Base-by-base conservation (phyloP, 2,113 vertebrate genomes). In the Embiotoca jacksoni region DNA sequence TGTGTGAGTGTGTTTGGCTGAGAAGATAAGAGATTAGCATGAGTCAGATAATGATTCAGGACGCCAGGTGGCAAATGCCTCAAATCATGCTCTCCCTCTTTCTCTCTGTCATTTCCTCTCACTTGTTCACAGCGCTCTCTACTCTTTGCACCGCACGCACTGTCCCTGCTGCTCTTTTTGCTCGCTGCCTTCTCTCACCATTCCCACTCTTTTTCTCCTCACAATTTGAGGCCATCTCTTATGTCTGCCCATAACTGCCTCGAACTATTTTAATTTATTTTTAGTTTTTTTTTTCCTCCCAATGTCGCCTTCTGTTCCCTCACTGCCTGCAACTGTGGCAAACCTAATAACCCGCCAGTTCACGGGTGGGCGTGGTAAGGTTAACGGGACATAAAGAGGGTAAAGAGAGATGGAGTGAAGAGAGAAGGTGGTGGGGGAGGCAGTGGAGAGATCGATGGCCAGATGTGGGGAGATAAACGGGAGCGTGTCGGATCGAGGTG, bases 1-100 rank as follows among this genome's bases (percentile, higher is more conserved):
- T 56, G 31, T 35, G 32, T 72, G 55, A 63, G 71, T 64, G 66
- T 58, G 74, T 85, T 75, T 80, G 78, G 71, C 70, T 68, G 80
- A 72, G 76, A 46, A 84, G 89, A 93, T 91, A 87, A 93, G 91
- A 92, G 89, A 92, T 92, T 90, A 84, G 83, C 89, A 89, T 95
- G 91, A 93, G 86, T 93, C 91, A 93, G 85, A 93, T 92, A 92
- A 88, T 92, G 91, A 94, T 81, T 92, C 92, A 91, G 89, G 85
- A 88, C 68, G 78, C 87, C 90, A 92, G 93, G 92, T 93, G 89
- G 91, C 91, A 91, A 92, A 86, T 88, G 90, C 78, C 69, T 91
- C 81, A 90, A 93, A 91, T 90, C 74, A 77, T 67, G 67, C 75
- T 53, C 81, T 81, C 72, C 57, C 75, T 72, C 70, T 68, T 69